Base-by-base conservation (phyloP, 2,888 invertebrate genomes). In the Epinotia brunnichana region DNA sequence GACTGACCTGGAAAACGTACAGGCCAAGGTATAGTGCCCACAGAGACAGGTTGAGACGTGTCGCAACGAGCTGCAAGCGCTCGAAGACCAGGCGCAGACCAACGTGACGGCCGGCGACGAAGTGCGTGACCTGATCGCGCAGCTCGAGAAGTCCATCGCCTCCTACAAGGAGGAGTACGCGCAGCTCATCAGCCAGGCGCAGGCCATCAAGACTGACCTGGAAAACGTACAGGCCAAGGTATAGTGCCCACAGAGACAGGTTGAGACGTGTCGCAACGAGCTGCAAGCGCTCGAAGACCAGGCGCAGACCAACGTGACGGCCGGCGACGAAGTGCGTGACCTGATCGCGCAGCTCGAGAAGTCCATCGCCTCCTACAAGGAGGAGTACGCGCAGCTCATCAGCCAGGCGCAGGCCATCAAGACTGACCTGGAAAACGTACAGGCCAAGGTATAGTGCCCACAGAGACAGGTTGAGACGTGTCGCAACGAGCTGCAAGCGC, bases 121-220 rank as follows among this genome's bases (percentile, higher is more conserved):
- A 87, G 97, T 99, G 48, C 97, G 98, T 81, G 96, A 97, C 78
- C 94, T 98, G 66, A 97, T 98, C 70, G 95, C 96, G 48, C 97
- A 98, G 82, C 91, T 99, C 74, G 99, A 99, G 88, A 96, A 97
- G 78, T 98, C 98, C 79, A 99, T 99, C 82, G 97, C 98, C 0
- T 96, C 98, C 0, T 99, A 99, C 94, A 99, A 99, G 90, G 99
- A 99, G 88, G 99, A 99, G 87, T 99, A 99, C 85, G 99, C 99
- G 0, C 97, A 99, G 84, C 95, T 99, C 41, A 99, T 99, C 85
- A 98, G 99, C 15, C 99, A 99, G 93, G 99, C 99, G 0, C 99
- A 99, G 88, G 99, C 99, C 53, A 99, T 99, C 85, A 99, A 99
- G 93, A 96, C 98, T 3, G 99, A 99, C 88, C 94, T 99, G 82